Evolutionary conservation across 1,140 invertebrate species (phyloP).

Genomic region (Drosophila micromelanica): DNA sequence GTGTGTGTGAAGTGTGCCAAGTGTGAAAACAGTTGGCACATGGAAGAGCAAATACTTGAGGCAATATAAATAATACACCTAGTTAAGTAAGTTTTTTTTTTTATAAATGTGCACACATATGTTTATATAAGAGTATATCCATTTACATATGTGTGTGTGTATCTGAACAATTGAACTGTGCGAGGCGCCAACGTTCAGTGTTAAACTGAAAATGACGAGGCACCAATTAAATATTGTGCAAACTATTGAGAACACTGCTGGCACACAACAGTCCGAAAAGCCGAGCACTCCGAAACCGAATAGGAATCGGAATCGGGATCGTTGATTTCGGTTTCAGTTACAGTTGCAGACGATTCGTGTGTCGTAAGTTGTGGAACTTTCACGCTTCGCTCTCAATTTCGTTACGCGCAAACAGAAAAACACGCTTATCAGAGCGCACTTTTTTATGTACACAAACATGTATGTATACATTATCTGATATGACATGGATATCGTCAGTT

Average conservation of each 20-base stretch:
- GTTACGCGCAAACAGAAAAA: slow-evolving; percentile 29
- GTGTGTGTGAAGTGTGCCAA: neutral
- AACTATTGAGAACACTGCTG: neutral
- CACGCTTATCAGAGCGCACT: slow-evolving; percentile 30
- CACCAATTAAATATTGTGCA: slow-evolving; percentile 65
- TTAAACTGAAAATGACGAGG: slow-evolving; percentile 56
- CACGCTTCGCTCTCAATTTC: slow-evolving; percentile 65
- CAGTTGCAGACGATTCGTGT: neutral
- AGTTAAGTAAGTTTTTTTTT: slow-evolving; percentile 15
- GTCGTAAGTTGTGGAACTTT: slow-evolving; percentile 42
- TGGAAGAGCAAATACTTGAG: slow-evolving; percentile 29
- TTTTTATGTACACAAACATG: neutral
- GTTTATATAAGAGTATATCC: neutral
- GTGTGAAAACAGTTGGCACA: slow-evolving; percentile 31
- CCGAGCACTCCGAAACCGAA: slow-evolving; percentile 4
- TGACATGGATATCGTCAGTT: slow-evolving; percentile 47
- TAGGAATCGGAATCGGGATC: slow-evolving; percentile 25
- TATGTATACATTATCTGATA: slow-evolving; percentile 20
- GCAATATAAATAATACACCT: slow-evolving; percentile 31
- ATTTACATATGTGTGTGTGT: slow-evolving; percentile 39
- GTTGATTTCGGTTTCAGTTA: slow-evolving; percentile 23
- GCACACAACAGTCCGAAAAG: neutral
- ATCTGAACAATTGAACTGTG: slow-evolving; percentile 25
- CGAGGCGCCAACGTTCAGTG: slow-evolving; percentile 47
- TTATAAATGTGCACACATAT: neutral